These are phyloP conservation scores for Galeruca laticollis DNA, from an alignment of 2,888 invertebrate species.

Conservation along the genomic window DNA sequence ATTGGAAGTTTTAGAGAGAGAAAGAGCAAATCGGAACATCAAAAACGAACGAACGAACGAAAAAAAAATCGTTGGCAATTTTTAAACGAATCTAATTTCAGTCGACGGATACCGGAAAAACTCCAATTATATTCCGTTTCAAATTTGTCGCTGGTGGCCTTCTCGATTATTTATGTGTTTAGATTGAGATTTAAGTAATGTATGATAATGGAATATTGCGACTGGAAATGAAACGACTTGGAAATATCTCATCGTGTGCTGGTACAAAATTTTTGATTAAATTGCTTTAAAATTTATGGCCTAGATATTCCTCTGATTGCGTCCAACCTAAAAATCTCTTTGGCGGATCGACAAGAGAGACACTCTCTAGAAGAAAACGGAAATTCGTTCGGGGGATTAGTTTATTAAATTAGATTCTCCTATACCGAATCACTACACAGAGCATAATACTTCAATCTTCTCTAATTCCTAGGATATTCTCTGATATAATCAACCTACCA, in stretches of 20 bases:
- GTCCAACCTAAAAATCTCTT: conserved; percentile 47
- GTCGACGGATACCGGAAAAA: conserved; percentile 52
- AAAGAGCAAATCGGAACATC: conserved; percentile 31
- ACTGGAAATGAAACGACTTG: conserved; percentile 59
- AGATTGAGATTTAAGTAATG: conserved; percentile 64
- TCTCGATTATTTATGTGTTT: conserved; percentile 62
- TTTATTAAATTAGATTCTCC: conserved; percentile 46
- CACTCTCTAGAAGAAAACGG: conserved; percentile 28
- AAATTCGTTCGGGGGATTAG: conserved; percentile 45
- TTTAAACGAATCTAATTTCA: conserved; percentile 48
- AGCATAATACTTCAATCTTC: conserved; percentile 25
- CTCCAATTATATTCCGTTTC: conserved; percentile 58
- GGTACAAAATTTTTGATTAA: conserved; percentile 61
- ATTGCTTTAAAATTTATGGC: conserved; percentile 62
- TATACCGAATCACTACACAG: conserved; percentile 42
- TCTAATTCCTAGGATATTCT: conserved; percentile 7
- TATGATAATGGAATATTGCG: conserved; percentile 63
- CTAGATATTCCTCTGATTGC: conserved; percentile 55
- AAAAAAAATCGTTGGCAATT: conserved; percentile 45
- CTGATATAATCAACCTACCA: neutral
- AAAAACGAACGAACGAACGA: conserved; percentile 13
- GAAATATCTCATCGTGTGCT: conserved; percentile 56
- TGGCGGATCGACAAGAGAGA: conserved; percentile 40
- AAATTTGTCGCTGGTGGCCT: conserved; percentile 57
- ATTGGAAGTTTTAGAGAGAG: conserved; percentile 17